These are phyloP conservation scores for Nothocercus julius DNA, from an alignment of 2,113 vertebrate species.

Conservation along the genomic window DNA sequence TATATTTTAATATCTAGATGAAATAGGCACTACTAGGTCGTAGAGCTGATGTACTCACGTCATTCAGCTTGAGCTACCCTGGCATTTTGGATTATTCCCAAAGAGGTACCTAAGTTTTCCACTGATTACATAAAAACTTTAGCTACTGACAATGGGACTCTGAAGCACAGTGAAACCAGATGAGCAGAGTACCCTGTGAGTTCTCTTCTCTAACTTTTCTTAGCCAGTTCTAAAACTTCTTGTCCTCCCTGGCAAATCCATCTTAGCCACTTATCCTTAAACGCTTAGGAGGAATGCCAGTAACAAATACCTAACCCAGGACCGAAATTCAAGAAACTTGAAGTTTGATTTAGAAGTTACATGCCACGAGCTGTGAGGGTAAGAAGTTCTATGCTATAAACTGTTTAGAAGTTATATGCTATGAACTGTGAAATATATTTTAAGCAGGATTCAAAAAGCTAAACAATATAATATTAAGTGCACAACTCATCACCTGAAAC, in stretches of 20 bases:
- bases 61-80: background rate
- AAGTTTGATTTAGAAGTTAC: background rate
- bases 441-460: slow-evolving; percentile 1
- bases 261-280: slow-evolving; percentile 2
- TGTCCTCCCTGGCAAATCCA: slow-evolving; percentile 21
- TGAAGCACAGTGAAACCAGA: background rate
- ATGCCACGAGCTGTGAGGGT: background rate
- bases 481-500: background rate
- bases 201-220: background rate
- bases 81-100: background rate
- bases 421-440: background rate
- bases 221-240: background rate
- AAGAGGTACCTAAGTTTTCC: background rate
- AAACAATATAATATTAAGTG: background rate
- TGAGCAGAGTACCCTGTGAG: accelerated
- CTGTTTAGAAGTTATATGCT: background rate
- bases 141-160: background rate
- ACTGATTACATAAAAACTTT: background rate
- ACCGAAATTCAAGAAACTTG: background rate
- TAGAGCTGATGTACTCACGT: background rate
- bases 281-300: background rate
- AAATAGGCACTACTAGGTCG: background rate
- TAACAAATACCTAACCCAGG: slow-evolving; percentile 20
- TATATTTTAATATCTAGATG: background rate
- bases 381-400: background rate